Base-by-base conservation (phyloP, 2,797 vertebrate species). In the Artibeus lituratus region DNA sequence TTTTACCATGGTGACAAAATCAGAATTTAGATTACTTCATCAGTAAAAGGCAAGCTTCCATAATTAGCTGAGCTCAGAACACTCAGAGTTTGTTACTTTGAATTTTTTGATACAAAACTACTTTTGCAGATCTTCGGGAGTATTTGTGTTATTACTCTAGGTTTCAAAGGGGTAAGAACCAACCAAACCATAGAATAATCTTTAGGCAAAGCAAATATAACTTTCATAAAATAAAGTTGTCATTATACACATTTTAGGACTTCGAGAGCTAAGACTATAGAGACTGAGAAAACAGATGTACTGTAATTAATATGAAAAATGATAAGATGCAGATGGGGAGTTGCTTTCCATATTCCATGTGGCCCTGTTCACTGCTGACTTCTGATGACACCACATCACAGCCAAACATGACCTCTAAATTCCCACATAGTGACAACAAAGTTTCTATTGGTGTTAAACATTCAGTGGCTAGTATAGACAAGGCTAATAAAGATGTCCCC, bases 1-100 rank as follows among this genome's bases (percentile, higher is more conserved):
- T 90, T 96, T 97, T 73, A 94, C 47, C 69, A 65, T 69, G 35
- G 81, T 90, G 70, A 91, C 87, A 91, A 93, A 95, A 93, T 81
- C 65, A 62, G 76, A 80, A 90, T 84, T 39, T 32, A 95, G 92
- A 94, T 94, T 87, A 87, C 51, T 95, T 95, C 51, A 69, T 87
- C 87, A 94, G 59, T 87, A 93, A 21, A 87, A 77, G 42, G 47
- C 87, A 94, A 86, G 86, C 91, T 94, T 94, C 39, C 24, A 62
- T 77, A 93, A 94, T 93, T 57, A 84, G 35, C 55, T 73, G 65
- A 89, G 70, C 35, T 72, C 57, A 94, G 49, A 80, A 93, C 47
- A 88, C 37, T 83, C 49, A 87, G 22, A 49, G 26, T 44, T 42
- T 70, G 19, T 84, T 70, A 44, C 53, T 47, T 19, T 94, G 37